A percentile compares a stretch with the other conserved stretches of the same genome.
These are phyloP conservation scores for Limnephilus auricula DNA, from an alignment of 2,888 invertebrate genomes.

Conservation along the genomic window DNA sequence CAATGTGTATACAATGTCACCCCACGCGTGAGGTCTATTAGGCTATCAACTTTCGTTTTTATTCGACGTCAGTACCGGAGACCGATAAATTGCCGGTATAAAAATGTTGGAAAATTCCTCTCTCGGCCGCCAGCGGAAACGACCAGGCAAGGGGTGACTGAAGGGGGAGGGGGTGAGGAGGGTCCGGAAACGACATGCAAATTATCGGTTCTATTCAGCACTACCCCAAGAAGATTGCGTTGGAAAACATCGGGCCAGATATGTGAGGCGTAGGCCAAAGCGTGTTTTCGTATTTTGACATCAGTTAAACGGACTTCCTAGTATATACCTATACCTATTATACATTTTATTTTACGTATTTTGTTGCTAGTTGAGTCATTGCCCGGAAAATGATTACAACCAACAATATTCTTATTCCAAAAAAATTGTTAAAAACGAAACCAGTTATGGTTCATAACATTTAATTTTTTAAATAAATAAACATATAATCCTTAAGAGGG, in stretches of 20 bases:
- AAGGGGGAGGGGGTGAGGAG: not conserved
- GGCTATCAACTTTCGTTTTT: slow-evolving; percentile 63
- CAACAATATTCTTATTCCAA: no score
- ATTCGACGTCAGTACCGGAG: slow-evolving; percentile 55
- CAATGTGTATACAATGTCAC: slow-evolving; percentile 36
- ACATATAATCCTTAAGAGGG: no score
- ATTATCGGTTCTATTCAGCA: slow-evolving; percentile 48
- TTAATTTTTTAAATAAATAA: no score
- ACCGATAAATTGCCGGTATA: slow-evolving; percentile 64
- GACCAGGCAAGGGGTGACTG: not conserved
- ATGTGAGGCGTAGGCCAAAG: not conserved
- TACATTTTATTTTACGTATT: no score
- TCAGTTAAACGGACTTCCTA: not conserved
- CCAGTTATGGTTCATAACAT: no score
- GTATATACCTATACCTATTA: no score
- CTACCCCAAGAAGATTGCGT: slow-evolving; percentile 43
- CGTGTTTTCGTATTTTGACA: slow-evolving; percentile 13
- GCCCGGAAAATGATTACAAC: no score
- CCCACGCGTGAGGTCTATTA: slow-evolving; percentile 54
- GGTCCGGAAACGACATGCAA: slow-evolving; percentile 57
- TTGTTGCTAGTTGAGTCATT: no score
- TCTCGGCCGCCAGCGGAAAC: slow-evolving; percentile 32
- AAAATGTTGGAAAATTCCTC: slow-evolving; percentile 48
- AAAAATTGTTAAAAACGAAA: no score
- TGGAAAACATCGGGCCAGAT: slow-evolving; percentile 22